Conservation (phyloP, 2,888 invertebrate species). For the Pollenia labialis region DNA sequence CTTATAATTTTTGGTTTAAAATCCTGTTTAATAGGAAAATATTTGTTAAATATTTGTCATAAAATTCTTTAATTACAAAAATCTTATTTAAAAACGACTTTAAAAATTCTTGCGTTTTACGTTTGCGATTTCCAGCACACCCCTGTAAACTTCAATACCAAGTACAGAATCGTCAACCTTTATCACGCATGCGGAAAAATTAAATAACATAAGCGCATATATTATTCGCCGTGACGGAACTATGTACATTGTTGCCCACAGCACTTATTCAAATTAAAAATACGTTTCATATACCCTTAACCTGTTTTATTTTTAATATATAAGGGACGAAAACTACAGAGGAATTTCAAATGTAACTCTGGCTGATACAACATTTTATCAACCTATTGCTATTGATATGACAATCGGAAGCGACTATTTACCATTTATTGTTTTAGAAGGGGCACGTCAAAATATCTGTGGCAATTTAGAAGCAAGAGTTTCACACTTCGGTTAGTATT, state of each 20-base stretch:
- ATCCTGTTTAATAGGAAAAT: too few relatives aligned
- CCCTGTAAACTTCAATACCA: not conserved
- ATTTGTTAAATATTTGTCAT: too few relatives aligned
- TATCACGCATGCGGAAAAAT: not conserved
- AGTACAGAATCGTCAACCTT: not conserved
- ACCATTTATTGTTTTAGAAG: not conserved
- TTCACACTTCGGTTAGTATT: not conserved
- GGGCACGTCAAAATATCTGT: not conserved
- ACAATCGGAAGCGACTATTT: conserved; percentile 44
- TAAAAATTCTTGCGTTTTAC: too few relatives aligned
- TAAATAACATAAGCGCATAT: not conserved
- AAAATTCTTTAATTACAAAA: too few relatives aligned
- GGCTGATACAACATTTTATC: conserved; percentile 24
- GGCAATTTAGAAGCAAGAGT: not conserved
- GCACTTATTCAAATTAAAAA: not conserved
- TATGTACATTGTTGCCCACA: too few relatives aligned
- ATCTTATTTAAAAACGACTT: too few relatives aligned
- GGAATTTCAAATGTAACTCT: conserved; percentile 3
- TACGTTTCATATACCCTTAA: too few relatives aligned
- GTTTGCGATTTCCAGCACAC: too few relatives aligned
- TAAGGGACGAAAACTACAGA: not conserved
- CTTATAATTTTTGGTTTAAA: too few relatives aligned
- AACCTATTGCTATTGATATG: conserved; percentile 18
- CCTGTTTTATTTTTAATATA: too few relatives aligned
- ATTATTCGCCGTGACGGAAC: too few relatives aligned